Base-by-base conservation (phyloP, 2,797 vertebrate species). In the Myotis daubentonii region DNA sequence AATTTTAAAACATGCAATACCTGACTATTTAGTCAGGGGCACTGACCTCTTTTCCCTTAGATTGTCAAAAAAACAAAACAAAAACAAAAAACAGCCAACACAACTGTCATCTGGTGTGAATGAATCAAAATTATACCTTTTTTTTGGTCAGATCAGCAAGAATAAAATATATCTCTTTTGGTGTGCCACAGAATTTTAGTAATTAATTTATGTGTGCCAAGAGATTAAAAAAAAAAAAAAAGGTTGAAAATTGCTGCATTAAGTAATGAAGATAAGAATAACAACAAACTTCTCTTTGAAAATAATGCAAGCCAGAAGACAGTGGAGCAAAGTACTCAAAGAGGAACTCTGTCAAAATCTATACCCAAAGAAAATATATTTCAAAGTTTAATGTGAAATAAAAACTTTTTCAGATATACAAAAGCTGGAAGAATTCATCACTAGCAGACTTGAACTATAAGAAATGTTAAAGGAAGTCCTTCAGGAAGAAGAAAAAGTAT, bases 401-500 rank as follows among this genome's bases (percentile, higher is more conserved):
- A 82, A 84, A n/a, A 88, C 41, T 92, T 81, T 47, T 82, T 84
- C 47, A 84, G 53, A 70, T 33, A 60, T 25, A 60, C 41, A 65
- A 92, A 82, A 44, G 72, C 55, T 79, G 15, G 65, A 87, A 91
- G 41, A 86, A 65, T 47, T 78, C 17, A 78, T 81, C 16, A 68
- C 16, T 41, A 78, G 44, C 33, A 79, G 47, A 74, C 20, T 28
- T 91, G 36, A 41, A 72, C 17, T 81, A 57, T 55, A 80, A 72
- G 47, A 36, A 66, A 81, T 36, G 15, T 87, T 57, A 47, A 91
- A 90, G 44, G 36, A 80, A 91, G 20, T 74, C 66, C 51, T 62
- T 87, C 28, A 80, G 28, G 41, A 93, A 92, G 8, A 85, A 85
- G 53, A 36, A 92, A 92, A 95, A 86, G 22, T 65, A 62, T 36